Percentiles rank a stretch among this genome's conserved stretches.
Conservation (phyloP, 1,140 invertebrate genomes). For the Drosophila nannoptera region DNA sequence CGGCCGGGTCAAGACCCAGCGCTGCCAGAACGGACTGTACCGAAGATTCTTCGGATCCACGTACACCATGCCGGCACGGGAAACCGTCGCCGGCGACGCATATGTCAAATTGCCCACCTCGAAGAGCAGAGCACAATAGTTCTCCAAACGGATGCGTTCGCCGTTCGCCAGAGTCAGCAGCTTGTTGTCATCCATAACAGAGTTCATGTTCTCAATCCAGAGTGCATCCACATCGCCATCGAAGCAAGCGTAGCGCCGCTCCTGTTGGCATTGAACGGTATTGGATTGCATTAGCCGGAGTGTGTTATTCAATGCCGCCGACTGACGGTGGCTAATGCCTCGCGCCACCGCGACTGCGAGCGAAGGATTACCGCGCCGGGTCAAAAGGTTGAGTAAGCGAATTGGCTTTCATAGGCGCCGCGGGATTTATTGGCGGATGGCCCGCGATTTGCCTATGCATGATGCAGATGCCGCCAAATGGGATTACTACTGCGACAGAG, state of each 20-base stretch:
- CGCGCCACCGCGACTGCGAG: constrained; percentile 2
- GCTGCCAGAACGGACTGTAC: constrained; percentile 90
- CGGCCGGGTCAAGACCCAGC: constrained; percentile 82
- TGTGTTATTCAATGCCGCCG: constrained; percentile 66
- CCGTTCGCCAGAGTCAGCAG: constrained; percentile 93
- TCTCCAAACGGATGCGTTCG: constrained; percentile 90
- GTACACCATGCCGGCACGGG: constrained; percentile 94
- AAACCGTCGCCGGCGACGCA: constrained; percentile 94
- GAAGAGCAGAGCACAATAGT: constrained; percentile 91
- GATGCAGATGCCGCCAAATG: constrained; percentile 55
- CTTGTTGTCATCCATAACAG: constrained; percentile 97
- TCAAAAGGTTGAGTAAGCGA: constrained; percentile 40
- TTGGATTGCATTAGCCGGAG: constrained; percentile 68
- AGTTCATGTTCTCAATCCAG: constrained; percentile 98
- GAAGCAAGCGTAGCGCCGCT: constrained; percentile 91
- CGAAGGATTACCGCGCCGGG: constrained; percentile 52
- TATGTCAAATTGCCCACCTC: constrained; percentile 94
- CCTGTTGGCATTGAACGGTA: constrained; percentile 76
- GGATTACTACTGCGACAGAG: constrained; percentile 29
- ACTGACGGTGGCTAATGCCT: constrained; percentile 11
- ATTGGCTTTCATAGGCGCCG: constrained; percentile 20
- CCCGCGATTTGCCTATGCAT: constrained; percentile 61
- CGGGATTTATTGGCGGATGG: constrained; percentile 66
- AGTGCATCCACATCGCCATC: constrained; percentile 95
- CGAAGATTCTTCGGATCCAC: constrained; percentile 94